Percentiles rank a stretch among this genome's conserved stretches.
Evolutionary conservation across 2,797 vertebrate genomes (phyloP).

Genomic region (Enteromius treurensis): DNA sequence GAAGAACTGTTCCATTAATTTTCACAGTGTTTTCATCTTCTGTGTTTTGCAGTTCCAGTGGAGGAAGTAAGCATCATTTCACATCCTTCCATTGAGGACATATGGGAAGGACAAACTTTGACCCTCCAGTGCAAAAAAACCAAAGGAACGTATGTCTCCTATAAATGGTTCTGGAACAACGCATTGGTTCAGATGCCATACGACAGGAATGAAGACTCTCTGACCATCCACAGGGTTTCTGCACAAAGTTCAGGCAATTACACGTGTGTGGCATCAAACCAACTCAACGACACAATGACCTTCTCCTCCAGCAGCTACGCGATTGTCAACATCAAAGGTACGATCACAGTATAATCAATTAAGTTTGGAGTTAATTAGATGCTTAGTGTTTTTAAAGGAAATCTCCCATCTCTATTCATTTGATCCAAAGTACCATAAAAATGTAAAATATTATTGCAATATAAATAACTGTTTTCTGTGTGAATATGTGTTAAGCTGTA

Average conservation of each 20-base stretch:
- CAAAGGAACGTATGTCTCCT: constrained; percentile 67
- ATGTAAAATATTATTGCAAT: not conserved
- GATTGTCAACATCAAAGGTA: constrained; percentile 69
- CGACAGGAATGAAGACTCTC: not conserved
- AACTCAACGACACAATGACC: constrained; percentile 48
- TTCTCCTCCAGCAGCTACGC: constrained; percentile 54
- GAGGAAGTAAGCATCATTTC: not conserved
- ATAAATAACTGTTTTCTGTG: not conserved
- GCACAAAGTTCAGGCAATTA: constrained; percentile 67
- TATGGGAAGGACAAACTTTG: constrained; percentile 65
- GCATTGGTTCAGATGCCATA: not conserved
- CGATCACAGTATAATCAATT: not conserved
- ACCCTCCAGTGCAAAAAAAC: constrained; percentile 59
- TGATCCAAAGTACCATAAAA: not conserved
- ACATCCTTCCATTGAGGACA: constrained; percentile 5
- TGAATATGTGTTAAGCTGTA: not conserved
- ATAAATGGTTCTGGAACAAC: constrained; percentile 66
- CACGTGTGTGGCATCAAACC: constrained; percentile 67
- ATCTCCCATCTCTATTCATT: not conserved
- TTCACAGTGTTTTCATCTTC: not conserved
- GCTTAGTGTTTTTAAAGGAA: not conserved
- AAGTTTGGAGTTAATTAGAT: not conserved
- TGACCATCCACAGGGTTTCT: constrained; percentile 53
- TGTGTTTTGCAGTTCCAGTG: constrained; percentile 40
- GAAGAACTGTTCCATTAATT: not conserved